phyloP scores from a whole-genome alignment of 2,113 vertebrate species.

The Corythornis madagascariensis region DNA sequence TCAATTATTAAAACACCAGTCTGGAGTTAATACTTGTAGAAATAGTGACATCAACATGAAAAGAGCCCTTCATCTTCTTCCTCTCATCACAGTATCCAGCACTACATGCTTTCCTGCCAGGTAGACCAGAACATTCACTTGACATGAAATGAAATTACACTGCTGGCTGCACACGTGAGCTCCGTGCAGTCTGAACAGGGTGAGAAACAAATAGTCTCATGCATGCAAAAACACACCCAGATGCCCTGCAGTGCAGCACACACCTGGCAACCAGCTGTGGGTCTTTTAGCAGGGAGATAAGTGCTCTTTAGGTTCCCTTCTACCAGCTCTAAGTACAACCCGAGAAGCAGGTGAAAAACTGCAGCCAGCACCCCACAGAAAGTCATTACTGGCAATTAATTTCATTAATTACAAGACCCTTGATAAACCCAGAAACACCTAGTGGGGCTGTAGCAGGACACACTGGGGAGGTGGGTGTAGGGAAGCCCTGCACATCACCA shows the following conservation, averaged over 20 bases:
- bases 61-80: slow-evolving; percentile 1
- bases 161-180: background rate
- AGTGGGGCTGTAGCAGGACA: background rate
- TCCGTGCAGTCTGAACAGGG: background rate
- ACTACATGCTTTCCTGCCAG: background rate
- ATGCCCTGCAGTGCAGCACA: background rate
- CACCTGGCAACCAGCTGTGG: accelerated
- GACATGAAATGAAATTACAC: background rate
- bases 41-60: background rate
- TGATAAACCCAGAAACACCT: background rate
- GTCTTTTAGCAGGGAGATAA: accelerated
- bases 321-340: background rate
- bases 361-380: background rate
- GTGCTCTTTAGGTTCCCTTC: background rate
- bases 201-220: background rate
- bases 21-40: background rate
- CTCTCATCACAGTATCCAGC: background rate
- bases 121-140: background rate
- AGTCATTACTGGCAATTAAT: background rate
- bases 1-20: background rate
- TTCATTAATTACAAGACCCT: background rate
- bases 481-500: background rate
- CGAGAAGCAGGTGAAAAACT: background rate
- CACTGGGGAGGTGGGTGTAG: accelerated
- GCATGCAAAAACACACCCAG: accelerated